A percentile compares a stretch with the other conserved stretches of the same genome.
phyloP scores from a whole-genome alignment of 2,797 vertebrate species.

The Glyptemys insculpta region DNA sequence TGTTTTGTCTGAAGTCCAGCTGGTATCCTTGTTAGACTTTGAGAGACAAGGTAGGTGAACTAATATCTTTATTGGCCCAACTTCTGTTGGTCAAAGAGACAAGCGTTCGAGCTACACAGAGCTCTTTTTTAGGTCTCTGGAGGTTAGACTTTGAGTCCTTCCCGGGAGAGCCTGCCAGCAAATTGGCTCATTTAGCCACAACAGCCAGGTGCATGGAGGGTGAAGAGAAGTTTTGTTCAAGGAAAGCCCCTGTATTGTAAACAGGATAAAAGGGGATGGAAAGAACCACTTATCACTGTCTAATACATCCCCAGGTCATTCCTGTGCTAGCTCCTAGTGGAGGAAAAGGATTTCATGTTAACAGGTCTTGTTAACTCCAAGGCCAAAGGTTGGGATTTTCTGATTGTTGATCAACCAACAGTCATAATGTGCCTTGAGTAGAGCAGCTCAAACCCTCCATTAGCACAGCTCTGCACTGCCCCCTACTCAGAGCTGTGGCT shows the following conservation, averaged over 20 bases:
- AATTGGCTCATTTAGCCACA: conserved; percentile 82
- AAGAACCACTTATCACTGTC: conserved; percentile 81
- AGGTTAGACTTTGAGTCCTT: conserved; percentile 53
- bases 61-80: not conserved
- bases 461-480: not conserved
- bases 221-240: conserved; percentile 74
- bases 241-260: conserved; percentile 87
- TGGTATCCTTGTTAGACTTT: conserved; percentile 39
- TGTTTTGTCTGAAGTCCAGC: not conserved
- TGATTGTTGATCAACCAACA: conserved; percentile 59
- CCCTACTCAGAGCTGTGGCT: not conserved
- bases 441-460: not conserved
- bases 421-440: not conserved
- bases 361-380: conserved; percentile 54
- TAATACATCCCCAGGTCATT: conserved; percentile 84
- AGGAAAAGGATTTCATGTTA: conserved; percentile 72
- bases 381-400: conserved; percentile 66
- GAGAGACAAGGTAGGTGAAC: not conserved
- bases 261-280: conserved; percentile 85
- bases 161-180: conserved; percentile 73
- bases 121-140: not conserved
- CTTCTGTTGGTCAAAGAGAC: not conserved
- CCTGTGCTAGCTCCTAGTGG: conserved; percentile 65
- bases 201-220: conserved; percentile 80
- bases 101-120: not conserved